These are phyloP conservation scores for Dromaius novaehollandiae DNA, from an alignment of 2,113 vertebrate genomes.

Conservation along the genomic window DNA sequence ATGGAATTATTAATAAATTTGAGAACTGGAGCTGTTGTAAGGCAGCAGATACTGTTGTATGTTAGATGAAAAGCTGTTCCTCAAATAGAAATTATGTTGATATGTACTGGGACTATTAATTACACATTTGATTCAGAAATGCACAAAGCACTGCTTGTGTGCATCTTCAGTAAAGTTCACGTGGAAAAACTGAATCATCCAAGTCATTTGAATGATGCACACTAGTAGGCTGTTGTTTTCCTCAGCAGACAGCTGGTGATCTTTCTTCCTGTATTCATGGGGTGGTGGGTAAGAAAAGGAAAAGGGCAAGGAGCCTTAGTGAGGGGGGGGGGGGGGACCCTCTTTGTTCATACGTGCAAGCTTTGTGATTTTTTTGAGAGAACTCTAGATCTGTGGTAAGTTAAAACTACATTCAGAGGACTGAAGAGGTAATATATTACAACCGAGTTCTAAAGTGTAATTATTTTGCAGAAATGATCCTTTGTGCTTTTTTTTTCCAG, in stretches of 20 bases:
- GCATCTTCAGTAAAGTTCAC: slow-evolving; percentile 36
- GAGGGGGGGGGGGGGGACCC: background rate
- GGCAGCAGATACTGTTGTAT: background rate
- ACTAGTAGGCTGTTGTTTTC: slow-evolving; percentile 4
- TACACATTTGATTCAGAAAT: slow-evolving; percentile 5
- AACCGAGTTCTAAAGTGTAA: background rate
- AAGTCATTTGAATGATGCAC: slow-evolving; percentile 38
- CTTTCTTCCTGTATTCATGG: slow-evolving; percentile 22
- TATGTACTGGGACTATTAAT: slow-evolving; percentile 4
- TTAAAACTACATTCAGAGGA: background rate
- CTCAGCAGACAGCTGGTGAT: slow-evolving; percentile 51
- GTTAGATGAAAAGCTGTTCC: slow-evolving; percentile 7
- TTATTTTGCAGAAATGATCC: background rate
- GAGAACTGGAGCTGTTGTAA: background rate
- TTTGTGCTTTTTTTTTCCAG: background rate
- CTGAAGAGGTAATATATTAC: background rate
- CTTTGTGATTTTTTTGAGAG: background rate
- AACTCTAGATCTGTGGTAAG: background rate
- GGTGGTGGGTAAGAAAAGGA: background rate
- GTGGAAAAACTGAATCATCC: slow-evolving; percentile 49
- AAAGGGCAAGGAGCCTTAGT: background rate
- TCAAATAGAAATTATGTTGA: background rate
- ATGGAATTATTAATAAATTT: background rate
- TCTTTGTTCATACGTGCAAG: background rate
- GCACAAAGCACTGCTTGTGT: slow-evolving; percentile 52